Base-by-base conservation (phyloP, 2,797 vertebrate genomes). In the Cygnus olor region DNA sequence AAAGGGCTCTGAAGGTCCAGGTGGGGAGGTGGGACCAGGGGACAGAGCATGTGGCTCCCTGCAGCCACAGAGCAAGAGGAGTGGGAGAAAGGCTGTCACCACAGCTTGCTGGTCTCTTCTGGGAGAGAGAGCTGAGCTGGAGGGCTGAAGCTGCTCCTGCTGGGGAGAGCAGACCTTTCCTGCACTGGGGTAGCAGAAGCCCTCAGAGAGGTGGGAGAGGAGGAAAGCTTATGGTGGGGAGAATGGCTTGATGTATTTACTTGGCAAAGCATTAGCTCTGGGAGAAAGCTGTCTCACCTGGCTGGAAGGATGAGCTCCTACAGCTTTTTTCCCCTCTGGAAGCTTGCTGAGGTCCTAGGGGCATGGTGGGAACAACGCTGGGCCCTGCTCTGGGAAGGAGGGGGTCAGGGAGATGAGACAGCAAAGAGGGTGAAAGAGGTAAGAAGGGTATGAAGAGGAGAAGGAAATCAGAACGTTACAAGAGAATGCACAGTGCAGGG, bases 1-100 rank as follows among this genome's bases (percentile, higher is more conserved):
- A 0, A 38, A 0, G 2, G 66, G 24, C 28, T 45, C 49, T 73
- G 24, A 36, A 19, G 61, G 44, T 42, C 19, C 3, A 1, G 63
- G 13, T 8, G 38, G 70, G 30, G 77, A 58, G 28, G 22, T 0
- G 14, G 32, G 25, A 1, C 7, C n/a, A 15, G 45, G 54, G 61
- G 18, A 38, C 13, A 38, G 54, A 44, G 32, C 11, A 14, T 11
- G 69, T 5, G 6, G 22, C 42, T 73, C 56, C 40, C 18, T 4
- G 0, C 44, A 44, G 36, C 30, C 65, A 34, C 45, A 30, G 11
- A 38, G 44, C 42, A 22, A 25, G 42, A 32, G 47, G 1, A 2
- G 47, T 6, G 54, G 36, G 49, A 92, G 40, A 27, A 82, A 53
- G 38, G 24, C 40, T 54, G 54, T 32, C 45, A 40, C 30, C 38